A percentile compares a stretch with the other conserved stretches of the same genome.
Evolutionary conservation across 2,113 vertebrate species (phyloP).

Genomic region (Poeciliopsis turrubarensis): DNA sequence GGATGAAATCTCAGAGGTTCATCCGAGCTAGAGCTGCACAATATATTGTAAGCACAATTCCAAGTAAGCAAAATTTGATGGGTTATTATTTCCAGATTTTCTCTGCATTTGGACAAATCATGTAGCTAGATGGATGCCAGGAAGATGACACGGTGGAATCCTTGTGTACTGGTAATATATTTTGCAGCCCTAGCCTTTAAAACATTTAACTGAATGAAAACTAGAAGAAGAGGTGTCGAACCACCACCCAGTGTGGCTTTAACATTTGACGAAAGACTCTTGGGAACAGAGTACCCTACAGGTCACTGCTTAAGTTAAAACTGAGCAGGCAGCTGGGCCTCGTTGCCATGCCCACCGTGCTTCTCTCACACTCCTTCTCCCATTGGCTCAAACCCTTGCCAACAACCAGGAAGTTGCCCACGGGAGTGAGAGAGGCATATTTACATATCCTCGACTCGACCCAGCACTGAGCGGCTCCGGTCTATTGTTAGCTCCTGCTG

Average conservation of each 20-base stretch:
- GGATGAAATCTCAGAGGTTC: neutral
- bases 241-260: neutral
- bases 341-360: constrained; percentile 84
- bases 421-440: constrained; percentile 64
- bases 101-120: too few species aligned
- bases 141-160: too few species aligned
- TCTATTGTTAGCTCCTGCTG: constrained; percentile 73
- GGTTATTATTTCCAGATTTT: too few species aligned
- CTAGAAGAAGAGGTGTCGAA: too few species aligned
- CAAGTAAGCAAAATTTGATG: too few species aligned
- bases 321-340: constrained; percentile 75
- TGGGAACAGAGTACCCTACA: constrained; percentile 55
- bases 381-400: constrained; percentile 68
- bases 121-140: too few species aligned
- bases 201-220: too few species aligned
- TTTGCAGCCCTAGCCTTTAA: too few species aligned
- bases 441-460: constrained; percentile 74
- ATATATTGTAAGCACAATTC: neutral
- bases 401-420: constrained; percentile 72
- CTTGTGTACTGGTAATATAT: too few species aligned
- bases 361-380: constrained; percentile 50
- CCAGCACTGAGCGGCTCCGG: constrained; percentile 51
- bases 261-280: constrained; percentile 45
- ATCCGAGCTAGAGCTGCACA: neutral
- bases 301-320: constrained; percentile 80